Conservation (phyloP, 2,888 invertebrate genomes). For the Mactromeris polynyma region DNA sequence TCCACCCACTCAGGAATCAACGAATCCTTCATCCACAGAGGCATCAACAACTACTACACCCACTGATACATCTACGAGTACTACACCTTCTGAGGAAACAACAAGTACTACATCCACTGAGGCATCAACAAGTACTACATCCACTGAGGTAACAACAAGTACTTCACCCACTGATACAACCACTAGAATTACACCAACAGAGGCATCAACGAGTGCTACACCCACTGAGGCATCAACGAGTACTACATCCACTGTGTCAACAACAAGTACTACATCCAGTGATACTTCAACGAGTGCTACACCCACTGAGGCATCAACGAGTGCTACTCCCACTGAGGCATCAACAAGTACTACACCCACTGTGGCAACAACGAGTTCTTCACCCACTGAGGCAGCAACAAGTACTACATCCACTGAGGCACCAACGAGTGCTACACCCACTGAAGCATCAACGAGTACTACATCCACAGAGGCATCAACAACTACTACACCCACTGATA, state of each 20-base stretch:
- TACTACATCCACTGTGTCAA: not conserved
- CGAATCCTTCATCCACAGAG: not conserved
- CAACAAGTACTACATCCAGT: not conserved
- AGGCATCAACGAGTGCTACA: not conserved
- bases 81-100: not conserved
- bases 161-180: not conserved
- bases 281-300: not conserved
- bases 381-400: not conserved
- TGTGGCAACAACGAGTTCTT: not conserved
- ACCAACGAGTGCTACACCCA: not conserved
- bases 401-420: not conserved
- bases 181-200: not conserved
- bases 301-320: not conserved
- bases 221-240: not conserved
- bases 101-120: not conserved
- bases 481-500: not conserved
- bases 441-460: not conserved
- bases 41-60: not conserved
- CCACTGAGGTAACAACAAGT: not conserved
- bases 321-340: not conserved
- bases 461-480: not conserved
- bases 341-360: not conserved
- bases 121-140: not conserved
- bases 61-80: not conserved
- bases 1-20: not conserved